These are phyloP conservation scores for Polyommatus iphigenia DNA, from an alignment of 2,888 invertebrate species.

Conservation along the genomic window DNA sequence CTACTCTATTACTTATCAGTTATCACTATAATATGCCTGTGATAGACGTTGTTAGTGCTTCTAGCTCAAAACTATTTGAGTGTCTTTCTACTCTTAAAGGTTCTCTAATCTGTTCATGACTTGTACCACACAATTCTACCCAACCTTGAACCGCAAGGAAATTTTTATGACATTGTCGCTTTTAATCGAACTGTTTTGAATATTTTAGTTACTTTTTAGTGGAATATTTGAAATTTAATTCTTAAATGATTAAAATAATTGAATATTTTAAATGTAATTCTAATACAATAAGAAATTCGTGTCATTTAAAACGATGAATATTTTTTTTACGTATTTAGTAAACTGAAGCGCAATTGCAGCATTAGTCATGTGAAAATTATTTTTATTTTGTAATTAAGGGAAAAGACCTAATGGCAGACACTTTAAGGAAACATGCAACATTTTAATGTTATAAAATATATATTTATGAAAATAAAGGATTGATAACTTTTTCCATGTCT, in stretches of 20 bases:
- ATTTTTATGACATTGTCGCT: conserved; percentile 15
- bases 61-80: too few relatives aligned
- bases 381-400: not conserved
- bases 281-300: not conserved
- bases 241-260: not conserved
- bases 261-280: conserved; percentile 8
- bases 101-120: too few relatives aligned
- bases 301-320: not conserved
- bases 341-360: not conserved
- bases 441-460: too few relatives aligned
- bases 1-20: too few relatives aligned
- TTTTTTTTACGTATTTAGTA: conserved; percentile 4
- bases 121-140: not conserved
- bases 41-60: too few relatives aligned
- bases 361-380: not conserved
- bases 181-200: conserved; percentile 14
- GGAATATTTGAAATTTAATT: not conserved
- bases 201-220: not conserved
- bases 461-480: too few relatives aligned
- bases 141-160: conserved; percentile 30
- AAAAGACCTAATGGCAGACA: too few relatives aligned
- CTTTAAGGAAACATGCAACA: too few relatives aligned
- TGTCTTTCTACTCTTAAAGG: not conserved
- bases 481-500: too few relatives aligned
- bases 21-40: too few relatives aligned